Evolutionary conservation across 1,140 invertebrate species (phyloP).

Genomic region (Drosophila rhopaloa): DNA sequence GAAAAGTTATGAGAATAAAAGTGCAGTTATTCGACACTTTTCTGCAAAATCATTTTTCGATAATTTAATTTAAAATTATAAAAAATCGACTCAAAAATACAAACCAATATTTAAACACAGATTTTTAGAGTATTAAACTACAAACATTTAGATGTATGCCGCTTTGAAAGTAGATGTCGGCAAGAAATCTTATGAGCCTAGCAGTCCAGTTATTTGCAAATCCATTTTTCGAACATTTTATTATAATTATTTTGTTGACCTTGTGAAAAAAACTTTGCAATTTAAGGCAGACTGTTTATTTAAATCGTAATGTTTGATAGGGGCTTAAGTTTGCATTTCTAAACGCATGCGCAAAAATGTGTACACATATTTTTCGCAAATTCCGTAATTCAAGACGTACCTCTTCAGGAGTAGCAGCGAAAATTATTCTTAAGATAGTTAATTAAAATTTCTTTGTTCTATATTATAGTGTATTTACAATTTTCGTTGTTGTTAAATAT

Average conservation of each 20-base stretch:
- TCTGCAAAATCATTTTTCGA: no score
- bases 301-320: slow-evolving; percentile 5
- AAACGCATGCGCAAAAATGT: slow-evolving; percentile 28
- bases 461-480: slow-evolving; percentile 1
- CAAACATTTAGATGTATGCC: no score
- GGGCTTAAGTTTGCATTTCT: background rate
- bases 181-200: no score
- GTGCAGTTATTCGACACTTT: no score
- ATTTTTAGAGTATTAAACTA: no score
- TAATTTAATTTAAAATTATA: no score
- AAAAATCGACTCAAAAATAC: no score
- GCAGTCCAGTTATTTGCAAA: no score
- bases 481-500: slow-evolving; percentile 9
- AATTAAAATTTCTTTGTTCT: background rate
- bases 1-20: no score
- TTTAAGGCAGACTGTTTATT: background rate
- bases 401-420: slow-evolving; percentile 1
- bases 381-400: slow-evolving; percentile 26
- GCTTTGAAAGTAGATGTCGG: no score
- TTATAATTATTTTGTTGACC: background rate
- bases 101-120: no score
- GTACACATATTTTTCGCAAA: slow-evolving; percentile 17
- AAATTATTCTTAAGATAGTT: slow-evolving; percentile 18
- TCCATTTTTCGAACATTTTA: background rate
- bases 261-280: background rate